Evolutionary conservation across 2,113 vertebrate species (phyloP).

Genomic region (Cariama cristata): DNA sequence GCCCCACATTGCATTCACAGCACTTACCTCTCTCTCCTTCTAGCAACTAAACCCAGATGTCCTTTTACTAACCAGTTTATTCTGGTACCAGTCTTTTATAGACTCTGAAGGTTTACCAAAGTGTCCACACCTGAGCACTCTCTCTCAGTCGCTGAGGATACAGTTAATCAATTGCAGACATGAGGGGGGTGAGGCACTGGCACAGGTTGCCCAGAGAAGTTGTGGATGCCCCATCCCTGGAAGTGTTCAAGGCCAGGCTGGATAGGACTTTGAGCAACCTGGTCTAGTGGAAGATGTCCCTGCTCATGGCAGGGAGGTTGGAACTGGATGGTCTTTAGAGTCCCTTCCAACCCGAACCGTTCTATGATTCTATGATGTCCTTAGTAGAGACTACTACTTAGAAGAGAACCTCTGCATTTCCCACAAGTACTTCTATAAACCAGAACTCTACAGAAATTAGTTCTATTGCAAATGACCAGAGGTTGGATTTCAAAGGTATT

Average conservation of each 20-base stretch:
- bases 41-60: fast-evolving
- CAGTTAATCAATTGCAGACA: not conserved
- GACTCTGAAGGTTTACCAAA: not conserved
- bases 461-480: not conserved
- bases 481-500: not conserved
- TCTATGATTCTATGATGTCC: not conserved
- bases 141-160: not conserved
- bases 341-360: not conserved
- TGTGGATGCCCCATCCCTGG: too few relatives aligned
- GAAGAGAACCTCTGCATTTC: not conserved
- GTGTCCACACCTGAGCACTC: not conserved
- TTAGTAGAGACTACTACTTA: not conserved
- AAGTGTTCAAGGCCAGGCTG: too few relatives aligned
- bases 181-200: too few relatives aligned
- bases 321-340: not conserved
- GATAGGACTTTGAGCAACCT: too few relatives aligned
- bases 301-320: not conserved
- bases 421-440: not conserved
- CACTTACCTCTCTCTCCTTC: not conserved
- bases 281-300: too few relatives aligned
- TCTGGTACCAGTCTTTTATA: not conserved
- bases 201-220: too few relatives aligned
- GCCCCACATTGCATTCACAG: fast-evolving
- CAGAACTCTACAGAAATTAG: not conserved
- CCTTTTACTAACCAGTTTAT: fast-evolving